Base-by-base conservation (phyloP, 2,797 vertebrate species). In the Vireo griseus region DNA sequence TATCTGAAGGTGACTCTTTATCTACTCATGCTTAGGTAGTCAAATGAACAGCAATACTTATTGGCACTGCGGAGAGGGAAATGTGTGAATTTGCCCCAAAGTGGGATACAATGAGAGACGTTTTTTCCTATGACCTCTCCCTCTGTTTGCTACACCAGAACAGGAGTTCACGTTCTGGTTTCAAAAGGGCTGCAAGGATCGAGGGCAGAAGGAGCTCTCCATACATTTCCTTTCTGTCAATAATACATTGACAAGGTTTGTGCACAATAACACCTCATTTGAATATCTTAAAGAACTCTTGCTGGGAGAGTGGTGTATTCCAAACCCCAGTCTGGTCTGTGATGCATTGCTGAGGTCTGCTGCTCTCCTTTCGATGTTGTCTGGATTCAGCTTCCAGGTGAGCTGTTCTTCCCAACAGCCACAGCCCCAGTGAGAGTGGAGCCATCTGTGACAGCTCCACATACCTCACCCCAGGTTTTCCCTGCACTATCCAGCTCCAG, bases 101-200 rank as follows among this genome's bases (percentile, higher is more conserved):
- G 13, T n/a, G 37, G 40, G 67, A 24, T 24, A 12, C 4, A 29
- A 0, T 3, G 4, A 44, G 40, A 45, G 16, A 3, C n/a, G 5
- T 4, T 55, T 62, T 33, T 63, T 16, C 42, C 71, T 48, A 0
- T 15, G 18, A 6, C 17, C 31, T 85, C 35, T 54, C 35, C 8
- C 62, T 68, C 47, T 33, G 4, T 44, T 59, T 59, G 16, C 37
- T 77, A 61, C 42, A 8, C 21, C 3, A 2, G 18, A 62, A 18
- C 44, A 55, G 67, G n/a, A 76, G 33, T 28, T 62, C 8, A 0
- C 6, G 13, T 35, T 21, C 62, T 33, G 22, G 21, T 13, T 91
- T 37, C 51, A 33, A 22, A 95, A 26, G 8, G n/a, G 10, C 31
- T 54, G 67, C 58, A 73, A 63, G 48, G 33, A 13, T 15, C 50